These are phyloP conservation scores for Cercopithecus hamlyni DNA, from an alignment of 2,797 vertebrate genomes.

Conservation along the genomic window DNA sequence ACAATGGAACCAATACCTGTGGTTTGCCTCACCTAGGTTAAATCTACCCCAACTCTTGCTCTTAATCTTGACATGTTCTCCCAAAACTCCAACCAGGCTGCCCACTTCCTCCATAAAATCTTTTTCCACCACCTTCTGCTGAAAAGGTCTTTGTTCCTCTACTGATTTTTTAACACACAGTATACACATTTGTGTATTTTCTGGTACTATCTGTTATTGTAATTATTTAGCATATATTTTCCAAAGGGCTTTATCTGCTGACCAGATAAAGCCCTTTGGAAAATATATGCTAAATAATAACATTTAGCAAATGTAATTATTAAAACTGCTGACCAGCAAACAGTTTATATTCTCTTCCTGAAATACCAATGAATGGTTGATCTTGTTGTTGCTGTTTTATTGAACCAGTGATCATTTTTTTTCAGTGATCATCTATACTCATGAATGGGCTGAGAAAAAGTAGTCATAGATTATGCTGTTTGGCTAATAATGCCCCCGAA, in stretches of 20 bases:
- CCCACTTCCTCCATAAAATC: accelerated
- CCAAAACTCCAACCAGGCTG: neutral
- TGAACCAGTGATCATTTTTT: neutral
- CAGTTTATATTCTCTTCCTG: neutral
- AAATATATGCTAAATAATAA: no score
- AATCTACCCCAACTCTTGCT: neutral
- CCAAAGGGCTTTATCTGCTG: neutral
- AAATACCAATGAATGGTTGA: no score
- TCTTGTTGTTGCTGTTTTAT: neutral
- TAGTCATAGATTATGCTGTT: neutral
- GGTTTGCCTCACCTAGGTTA: neutral
- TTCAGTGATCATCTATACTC: neutral
- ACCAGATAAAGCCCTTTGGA: no score
- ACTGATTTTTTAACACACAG: neutral
- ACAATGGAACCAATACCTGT: no score
- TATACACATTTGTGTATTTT: neutral
- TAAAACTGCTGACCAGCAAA: neutral
- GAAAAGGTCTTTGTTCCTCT: neutral
- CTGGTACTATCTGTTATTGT: neutral
- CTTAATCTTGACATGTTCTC: neutral
- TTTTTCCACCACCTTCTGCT: neutral
- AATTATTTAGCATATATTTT: neutral
- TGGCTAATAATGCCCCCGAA: neutral
- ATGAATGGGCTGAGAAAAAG: neutral
- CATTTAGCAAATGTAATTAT: no score